Base-by-base conservation (phyloP, 92 coral and sea anemone species). In the Actinernus sp. region DNA sequence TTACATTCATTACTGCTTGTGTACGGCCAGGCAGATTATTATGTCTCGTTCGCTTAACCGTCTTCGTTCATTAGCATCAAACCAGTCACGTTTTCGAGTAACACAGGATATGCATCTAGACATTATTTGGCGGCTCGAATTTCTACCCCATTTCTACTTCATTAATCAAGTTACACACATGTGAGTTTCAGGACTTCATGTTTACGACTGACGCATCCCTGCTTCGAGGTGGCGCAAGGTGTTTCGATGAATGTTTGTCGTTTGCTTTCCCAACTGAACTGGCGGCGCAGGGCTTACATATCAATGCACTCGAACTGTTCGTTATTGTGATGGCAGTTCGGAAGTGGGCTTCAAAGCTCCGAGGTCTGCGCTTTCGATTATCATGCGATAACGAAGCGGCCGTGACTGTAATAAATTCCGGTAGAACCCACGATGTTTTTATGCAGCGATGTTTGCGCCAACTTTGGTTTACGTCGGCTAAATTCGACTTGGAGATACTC, bases 391-490 rank as follows among this genome's bases (percentile, higher is more conserved):
- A n/a, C n/a, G n/a, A n/a, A n/a, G n/a, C n/a, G n/a, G n/a, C n/a
- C n/a, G n/a, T n/a, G n/a, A n/a, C n/a, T n/a, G n/a, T n/a, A n/a
- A n/a, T n/a, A n/a, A n/a, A 2, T 61, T 68, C 63, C 0, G 63
- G 75, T 2, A 38, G 75, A 8, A 38, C 75, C 22, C 54, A 29
- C 2, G 74, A 67, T 14, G 1, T 21, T 20, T 67, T 67, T 40
- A 54, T 68, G 54, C 63, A 68, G 54, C 48, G 53, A 26, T 68
- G 75, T 40, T 39, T 68, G 31, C 29, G 63, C 51, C 75, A 68
- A 39, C 49, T 68, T 4, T 68, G 63, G 75, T 34, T 68, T 36
- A 68, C 75, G 20, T 53, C 75, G n/a, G 75, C 74, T 26, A 30
- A 48, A 1, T 39, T 34, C 19, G 63, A 68, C 24, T 53, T 38